Evolutionary conservation across 23 tunicate genomes (phyloP).

Genomic region (Botrylloides violaceus): DNA sequence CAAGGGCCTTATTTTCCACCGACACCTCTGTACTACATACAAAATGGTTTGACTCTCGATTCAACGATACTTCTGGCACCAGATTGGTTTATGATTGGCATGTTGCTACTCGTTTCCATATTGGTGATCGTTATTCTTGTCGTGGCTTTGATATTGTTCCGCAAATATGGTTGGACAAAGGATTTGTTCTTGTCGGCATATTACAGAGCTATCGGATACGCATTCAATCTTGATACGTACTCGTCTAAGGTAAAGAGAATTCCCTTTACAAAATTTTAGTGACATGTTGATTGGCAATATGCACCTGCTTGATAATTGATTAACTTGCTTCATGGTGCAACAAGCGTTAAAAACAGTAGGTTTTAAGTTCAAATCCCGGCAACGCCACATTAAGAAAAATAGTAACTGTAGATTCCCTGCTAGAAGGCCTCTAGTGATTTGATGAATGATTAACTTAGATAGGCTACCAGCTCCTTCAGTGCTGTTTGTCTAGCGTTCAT

Average conservation of each 20-base stretch:
- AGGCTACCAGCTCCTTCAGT: too few relatives aligned
- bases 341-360: too few relatives aligned
- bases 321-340: too few relatives aligned
- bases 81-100: conserved; percentile 82
- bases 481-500: too few relatives aligned
- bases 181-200: conserved; percentile 32
- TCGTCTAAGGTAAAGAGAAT: conserved; percentile 90
- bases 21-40: conserved; percentile 61
- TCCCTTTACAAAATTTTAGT: too few relatives aligned
- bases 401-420: too few relatives aligned
- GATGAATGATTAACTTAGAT: too few relatives aligned
- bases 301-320: too few relatives aligned
- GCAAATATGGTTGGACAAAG: conserved; percentile 93
- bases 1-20: conserved; percentile 90
- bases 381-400: too few relatives aligned
- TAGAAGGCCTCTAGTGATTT: too few relatives aligned
- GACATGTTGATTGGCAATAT: too few relatives aligned
- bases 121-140: conserved; percentile 55
- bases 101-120: conserved; percentile 55
- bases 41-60: conserved; percentile 53
- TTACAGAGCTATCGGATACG: conserved; percentile 51
- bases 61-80: conserved; percentile 79
- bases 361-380: too few relatives aligned
- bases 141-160: conserved; percentile 62
- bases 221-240: conserved; percentile 67